These are phyloP conservation scores for Trachelipus rathkii DNA, from an alignment of 1,140 invertebrate genomes.

Conservation along the genomic window DNA sequence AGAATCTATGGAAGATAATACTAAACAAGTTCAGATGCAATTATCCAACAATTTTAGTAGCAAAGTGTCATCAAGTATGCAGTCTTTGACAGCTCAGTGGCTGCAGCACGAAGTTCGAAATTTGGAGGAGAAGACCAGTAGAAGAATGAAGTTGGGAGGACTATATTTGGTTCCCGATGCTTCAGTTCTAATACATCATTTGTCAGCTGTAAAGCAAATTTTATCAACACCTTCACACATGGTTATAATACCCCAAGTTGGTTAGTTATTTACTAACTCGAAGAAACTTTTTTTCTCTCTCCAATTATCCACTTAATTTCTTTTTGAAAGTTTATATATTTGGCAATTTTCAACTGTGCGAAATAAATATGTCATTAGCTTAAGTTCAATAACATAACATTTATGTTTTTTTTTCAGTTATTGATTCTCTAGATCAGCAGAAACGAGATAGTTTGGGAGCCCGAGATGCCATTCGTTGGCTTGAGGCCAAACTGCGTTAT, in stretches of 20 bases:
- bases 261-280: conserved; percentile 38
- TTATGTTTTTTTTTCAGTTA: conserved; percentile 60
- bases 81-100: conserved; percentile 70
- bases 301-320: no score
- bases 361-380: no score
- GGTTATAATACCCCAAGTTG: conserved; percentile 41
- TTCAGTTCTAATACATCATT: conserved; percentile 35
- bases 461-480: conserved; percentile 83
- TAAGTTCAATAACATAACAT: no score
- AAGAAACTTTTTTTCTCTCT: no score
- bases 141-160: conserved; percentile 33
- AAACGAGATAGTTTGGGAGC: conserved; percentile 72
- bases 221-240: conserved; percentile 38
- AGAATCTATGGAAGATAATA: no score
- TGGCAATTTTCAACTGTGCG: no score
- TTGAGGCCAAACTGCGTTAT: conserved; percentile 76
- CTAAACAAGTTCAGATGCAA: no score
- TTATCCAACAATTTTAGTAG: background rate
- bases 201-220: conserved; percentile 30
- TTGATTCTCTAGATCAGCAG: conserved; percentile 76
- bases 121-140: conserved; percentile 57
- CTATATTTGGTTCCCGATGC: conserved; percentile 44
- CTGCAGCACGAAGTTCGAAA: conserved; percentile 68
- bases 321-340: no score
- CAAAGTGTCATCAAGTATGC: conserved; percentile 56